Evolutionary conservation across 2,113 vertebrate species (phyloP).

Genomic region (Hippolais icterina): DNA sequence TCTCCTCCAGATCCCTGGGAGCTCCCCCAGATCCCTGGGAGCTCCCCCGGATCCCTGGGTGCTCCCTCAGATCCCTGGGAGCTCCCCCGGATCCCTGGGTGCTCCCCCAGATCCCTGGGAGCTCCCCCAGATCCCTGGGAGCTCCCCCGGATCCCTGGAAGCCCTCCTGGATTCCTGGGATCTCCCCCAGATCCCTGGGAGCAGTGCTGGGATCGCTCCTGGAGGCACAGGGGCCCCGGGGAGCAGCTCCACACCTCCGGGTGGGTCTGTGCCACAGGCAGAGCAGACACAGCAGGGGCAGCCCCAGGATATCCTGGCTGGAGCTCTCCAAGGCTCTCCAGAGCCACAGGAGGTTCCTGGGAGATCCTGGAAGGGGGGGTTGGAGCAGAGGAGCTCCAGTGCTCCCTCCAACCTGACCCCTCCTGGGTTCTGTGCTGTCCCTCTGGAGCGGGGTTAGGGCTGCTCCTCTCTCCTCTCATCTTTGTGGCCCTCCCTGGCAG

Average conservation of each 20-base stretch:
- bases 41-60: too few species aligned
- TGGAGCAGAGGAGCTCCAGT: not conserved
- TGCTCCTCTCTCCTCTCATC: not conserved
- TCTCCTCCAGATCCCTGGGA: too few species aligned
- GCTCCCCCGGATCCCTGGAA: too few species aligned
- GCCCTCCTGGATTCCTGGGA: too few species aligned
- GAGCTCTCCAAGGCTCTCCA: not conserved
- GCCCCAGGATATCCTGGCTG: not conserved
- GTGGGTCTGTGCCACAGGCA: rapidly evolving
- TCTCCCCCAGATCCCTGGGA: too few species aligned
- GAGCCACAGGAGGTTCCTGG: not conserved
- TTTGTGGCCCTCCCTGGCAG: not conserved
- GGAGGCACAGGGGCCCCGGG: rapidly evolving
- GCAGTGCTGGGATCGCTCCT: rapidly evolving
- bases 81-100: too few species aligned
- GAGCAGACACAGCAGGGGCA: rapidly evolving
- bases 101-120: too few species aligned
- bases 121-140: not conserved
- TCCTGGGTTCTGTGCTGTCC: not conserved
- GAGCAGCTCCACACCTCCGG: not conserved
- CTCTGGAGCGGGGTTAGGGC: not conserved
- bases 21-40: not conserved
- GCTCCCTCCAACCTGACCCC: too few species aligned
- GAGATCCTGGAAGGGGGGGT: not conserved
- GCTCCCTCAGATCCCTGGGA: too few species aligned